These are phyloP conservation scores for Cantharis flavilabris DNA, from an alignment of 2,888 invertebrate species.

Conservation along the genomic window DNA sequence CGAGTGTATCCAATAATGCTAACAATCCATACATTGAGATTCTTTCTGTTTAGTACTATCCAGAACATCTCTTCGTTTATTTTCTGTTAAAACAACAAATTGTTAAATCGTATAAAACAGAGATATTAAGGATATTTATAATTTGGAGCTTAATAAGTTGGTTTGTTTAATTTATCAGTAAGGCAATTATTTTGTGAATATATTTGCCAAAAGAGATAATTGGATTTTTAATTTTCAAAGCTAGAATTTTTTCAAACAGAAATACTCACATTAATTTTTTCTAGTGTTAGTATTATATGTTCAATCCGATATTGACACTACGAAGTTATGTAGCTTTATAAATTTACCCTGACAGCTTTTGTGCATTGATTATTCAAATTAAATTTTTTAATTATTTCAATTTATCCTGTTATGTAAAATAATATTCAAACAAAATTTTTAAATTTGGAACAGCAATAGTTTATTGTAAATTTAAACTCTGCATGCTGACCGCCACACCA, in stretches of 20 bases:
- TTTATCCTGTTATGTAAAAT: background rate
- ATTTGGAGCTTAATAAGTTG: background rate
- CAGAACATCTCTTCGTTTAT: background rate
- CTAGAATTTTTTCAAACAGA: background rate
- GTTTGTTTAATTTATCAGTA: background rate
- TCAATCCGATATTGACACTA: background rate
- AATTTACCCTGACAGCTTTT: background rate
- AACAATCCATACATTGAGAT: background rate
- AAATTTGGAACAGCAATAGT: background rate
- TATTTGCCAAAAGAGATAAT: background rate
- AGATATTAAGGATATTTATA: background rate
- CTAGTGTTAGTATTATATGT: background rate
- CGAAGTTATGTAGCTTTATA: background rate
- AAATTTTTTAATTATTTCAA: background rate
- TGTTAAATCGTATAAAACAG: background rate
- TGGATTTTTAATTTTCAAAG: background rate
- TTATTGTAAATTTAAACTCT: background rate
- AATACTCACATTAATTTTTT: background rate
- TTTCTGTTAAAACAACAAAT: background rate
- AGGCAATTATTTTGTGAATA: background rate
- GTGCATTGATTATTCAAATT: background rate
- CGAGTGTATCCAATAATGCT: background rate
- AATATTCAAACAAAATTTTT: background rate
- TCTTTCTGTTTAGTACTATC: background rate
- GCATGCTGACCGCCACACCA: too few relatives aligned